phyloP scores from a whole-genome alignment of 2,888 invertebrate genomes.

The Julus scanicus region DNA sequence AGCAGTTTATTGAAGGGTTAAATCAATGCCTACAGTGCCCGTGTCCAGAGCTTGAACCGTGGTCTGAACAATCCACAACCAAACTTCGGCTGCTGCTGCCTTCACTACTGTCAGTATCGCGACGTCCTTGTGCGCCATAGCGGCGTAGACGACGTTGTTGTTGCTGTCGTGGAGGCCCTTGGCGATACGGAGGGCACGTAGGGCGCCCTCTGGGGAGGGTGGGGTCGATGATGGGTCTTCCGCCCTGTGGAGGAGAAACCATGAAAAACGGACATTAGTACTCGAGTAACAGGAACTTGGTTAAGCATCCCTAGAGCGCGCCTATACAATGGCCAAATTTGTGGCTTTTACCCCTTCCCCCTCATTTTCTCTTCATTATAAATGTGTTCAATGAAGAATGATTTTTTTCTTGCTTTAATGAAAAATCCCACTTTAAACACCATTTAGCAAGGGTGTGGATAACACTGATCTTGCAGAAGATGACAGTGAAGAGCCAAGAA shows the following conservation, averaged over 20 bases:
- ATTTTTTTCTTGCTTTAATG: too few species aligned
- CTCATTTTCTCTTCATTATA: too few species aligned
- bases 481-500: background rate
- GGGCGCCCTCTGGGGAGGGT: conserved; percentile 41
- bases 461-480: too few species aligned
- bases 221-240: conserved; percentile 48
- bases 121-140: conserved; percentile 51
- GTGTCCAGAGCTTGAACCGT: conserved; percentile 51
- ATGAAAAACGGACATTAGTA: conserved; percentile 14
- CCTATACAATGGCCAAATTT: background rate
- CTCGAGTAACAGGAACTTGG: background rate
- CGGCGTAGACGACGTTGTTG: conserved; percentile 52
- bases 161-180: conserved; percentile 48
- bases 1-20: background rate
- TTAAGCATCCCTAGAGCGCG: background rate
- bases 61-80: conserved; percentile 50
- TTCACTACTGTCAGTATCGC: conserved; percentile 51
- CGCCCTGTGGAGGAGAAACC: background rate
- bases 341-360: too few species aligned
- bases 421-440: too few species aligned
- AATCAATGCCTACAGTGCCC: conserved; percentile 15
- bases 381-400: too few species aligned
- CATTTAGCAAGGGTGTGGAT: too few species aligned
- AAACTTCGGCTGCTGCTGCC: conserved; percentile 51
- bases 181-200: conserved; percentile 52